phyloP scores from a whole-genome alignment of 30 jellyfish, hydroid and myxozoan genomes.

The Hydractinia echinata region DNA sequence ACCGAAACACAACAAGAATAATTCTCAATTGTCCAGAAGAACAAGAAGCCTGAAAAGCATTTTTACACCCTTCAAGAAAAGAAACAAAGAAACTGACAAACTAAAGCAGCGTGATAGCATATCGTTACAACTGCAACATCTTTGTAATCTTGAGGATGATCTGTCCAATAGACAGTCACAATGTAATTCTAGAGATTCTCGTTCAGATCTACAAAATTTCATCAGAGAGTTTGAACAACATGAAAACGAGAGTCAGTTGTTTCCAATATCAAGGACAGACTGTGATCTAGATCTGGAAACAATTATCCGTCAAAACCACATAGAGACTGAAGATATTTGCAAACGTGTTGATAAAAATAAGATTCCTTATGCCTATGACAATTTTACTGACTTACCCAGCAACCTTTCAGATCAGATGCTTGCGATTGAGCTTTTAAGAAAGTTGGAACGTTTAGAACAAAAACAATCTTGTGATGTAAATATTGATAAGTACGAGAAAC shows the following conservation, averaged over 20 bases:
- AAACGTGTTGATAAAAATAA: no score
- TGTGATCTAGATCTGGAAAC: neutral
- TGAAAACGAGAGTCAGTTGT: neutral
- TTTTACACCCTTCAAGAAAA: neutral
- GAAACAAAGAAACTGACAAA: neutral
- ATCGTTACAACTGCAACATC: neutral
- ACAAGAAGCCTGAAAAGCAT: neutral
- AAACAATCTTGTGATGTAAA: no score
- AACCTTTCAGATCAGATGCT: no score
- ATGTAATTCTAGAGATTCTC: neutral
- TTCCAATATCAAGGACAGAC: slow-evolving; percentile 2
- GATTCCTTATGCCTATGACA: no score
- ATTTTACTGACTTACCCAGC: no score
- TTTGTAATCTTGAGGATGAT: neutral
- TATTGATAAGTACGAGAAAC: no score
- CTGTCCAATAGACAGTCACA: neutral
- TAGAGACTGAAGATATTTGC: no score
- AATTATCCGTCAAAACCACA: no score
- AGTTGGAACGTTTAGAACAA: no score
- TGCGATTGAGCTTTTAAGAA: no score
- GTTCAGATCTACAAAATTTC: slow-evolving; percentile 16
- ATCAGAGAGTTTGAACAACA: slow-evolving; percentile 5
- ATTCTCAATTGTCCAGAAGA: neutral
- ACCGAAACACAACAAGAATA: neutral
- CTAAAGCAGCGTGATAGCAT: neutral